Percentiles rank a stretch among this genome's conserved stretches.
These are phyloP conservation scores for Zoanthus sansibaricus DNA, from an alignment of 92 coral and sea anemone species.

Conservation along the genomic window DNA sequence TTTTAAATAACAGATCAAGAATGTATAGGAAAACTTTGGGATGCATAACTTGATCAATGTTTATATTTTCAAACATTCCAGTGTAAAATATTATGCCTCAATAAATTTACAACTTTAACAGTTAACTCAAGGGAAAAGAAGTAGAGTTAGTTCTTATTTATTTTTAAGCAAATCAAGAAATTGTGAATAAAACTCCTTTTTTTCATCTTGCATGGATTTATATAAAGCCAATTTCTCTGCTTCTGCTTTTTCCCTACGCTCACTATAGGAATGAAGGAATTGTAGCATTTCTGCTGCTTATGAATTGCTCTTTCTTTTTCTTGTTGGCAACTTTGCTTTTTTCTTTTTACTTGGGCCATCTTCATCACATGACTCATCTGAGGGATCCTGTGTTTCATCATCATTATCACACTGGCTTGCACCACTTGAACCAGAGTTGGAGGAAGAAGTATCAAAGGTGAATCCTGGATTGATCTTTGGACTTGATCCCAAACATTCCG, in stretches of 20 bases:
- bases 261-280: constrained; percentile 62
- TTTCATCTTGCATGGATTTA: constrained; percentile 56
- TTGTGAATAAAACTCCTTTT: constrained; percentile 57
- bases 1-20: too few relatives aligned
- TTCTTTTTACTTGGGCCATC: constrained; percentile 23
- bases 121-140: too few relatives aligned
- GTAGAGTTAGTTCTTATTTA: constrained; percentile 5
- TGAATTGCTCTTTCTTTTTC: constrained; percentile 61
- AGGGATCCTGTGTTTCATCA: neutral
- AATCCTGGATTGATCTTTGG: neutral
- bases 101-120: too few relatives aligned
- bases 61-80: too few relatives aligned
- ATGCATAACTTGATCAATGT: too few relatives aligned
- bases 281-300: constrained; percentile 65
- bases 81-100: too few relatives aligned
- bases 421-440: neutral
- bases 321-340: constrained; percentile 51
- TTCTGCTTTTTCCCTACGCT: constrained; percentile 67
- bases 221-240: constrained; percentile 57
- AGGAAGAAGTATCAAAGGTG: constrained; percentile 3
- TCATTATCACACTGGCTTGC: neutral
- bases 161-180: constrained; percentile 58
- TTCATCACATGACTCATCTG: constrained; percentile 31
- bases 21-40: too few relatives aligned
- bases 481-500: neutral